Evolutionary conservation across 2,888 invertebrate genomes (phyloP), one percentile per base, ranked within the genome.

Genomic region (Apamea monoglypha): DNA sequence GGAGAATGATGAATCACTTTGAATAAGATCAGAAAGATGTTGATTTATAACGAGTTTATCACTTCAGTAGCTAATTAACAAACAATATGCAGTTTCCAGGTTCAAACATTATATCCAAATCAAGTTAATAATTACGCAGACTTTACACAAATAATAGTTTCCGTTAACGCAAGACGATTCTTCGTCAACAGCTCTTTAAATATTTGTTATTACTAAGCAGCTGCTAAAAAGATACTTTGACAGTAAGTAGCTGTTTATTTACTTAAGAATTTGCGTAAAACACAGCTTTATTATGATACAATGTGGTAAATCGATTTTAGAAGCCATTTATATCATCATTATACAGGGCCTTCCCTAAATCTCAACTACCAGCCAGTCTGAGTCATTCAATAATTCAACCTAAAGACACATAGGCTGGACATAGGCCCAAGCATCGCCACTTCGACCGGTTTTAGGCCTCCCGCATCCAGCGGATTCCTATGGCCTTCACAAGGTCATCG

Each of bases 131-230:
- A 50, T n/a, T 25, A 56, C 29, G 73, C 40, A 63, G 14, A 70
- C 44, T 21, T 73, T 47, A 32, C 14, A 47, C 56, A 81, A 81
- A 68, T 16, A 81, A 68, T 16, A 71, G 10, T 40, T 32, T 32
- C 47, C n/a, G 32, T 59, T 50, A 50, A 40, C 56, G 47, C 50
- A 40, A 53, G 44, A 53, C n/a, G 16, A 50, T 75, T 75, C 56
- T 56, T 61, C n/a, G 12, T n/a, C 67, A 74, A 70, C 69, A 66
- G 56, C 56, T 81, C 21, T 21, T 21, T 18, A 64, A 81, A 81
- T 66, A 82, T 81, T 80, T 25, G 36, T 36, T 47, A 18, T 66
- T 16, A 47, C 53, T 47, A 18, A 70, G 25, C 25, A 80, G 25
- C 29, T 32, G 56, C 21, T 50, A 29, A 81, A 47, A 66, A 59